Base-by-base conservation (phyloP, 2,888 invertebrate genomes). In the Aleiodes alternator region DNA sequence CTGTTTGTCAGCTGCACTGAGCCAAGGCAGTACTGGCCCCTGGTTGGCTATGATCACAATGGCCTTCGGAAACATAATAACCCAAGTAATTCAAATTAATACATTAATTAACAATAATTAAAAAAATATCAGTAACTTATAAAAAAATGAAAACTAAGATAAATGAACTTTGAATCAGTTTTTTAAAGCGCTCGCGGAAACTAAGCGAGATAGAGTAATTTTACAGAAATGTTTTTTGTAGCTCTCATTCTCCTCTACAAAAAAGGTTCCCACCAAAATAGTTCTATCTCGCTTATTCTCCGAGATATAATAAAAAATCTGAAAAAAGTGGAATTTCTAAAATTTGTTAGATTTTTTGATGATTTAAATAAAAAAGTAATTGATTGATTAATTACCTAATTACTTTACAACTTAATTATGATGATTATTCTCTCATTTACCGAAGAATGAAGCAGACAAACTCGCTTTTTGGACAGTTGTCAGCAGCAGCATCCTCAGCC, bases 391-490 rank as follows among this genome's bases (percentile, higher is more conserved):
- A 55, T 55, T n/a, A 55, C 11, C 12, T 55, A 55, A 16, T 14
- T 9, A 53, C 0, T 12, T 53, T 14, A 56, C 16, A 16, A 29
- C 29, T 7, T 2, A 9, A 6, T 31, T 38, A 4, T 11, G 23
- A 23, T 29, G n/a, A n/a, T 61, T n/a, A 34, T 61, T 34, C 38
- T 61, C 23, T 14, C n/a, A 9, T 34, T 11, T 61, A 31, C 12
- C 6, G n/a, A 4, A 86, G 86, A 77, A 77, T 9, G 86, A 86
- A 80, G 84, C 84, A 3, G 86, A 86, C 55, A 84, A 79, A 34
- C 75, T 87, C 31, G 86, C 85, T 56, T 84, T 87, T 64, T 86
- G 86, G 86, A 85, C 87, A n/a, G 81, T 87, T n/a, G 76, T 86
- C 31, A 78, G 81, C 23, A 84, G 86, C 66, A 83, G 85, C 69